Conservation (phyloP, 2,888 invertebrate genomes). For the Hymenopus coronatus region DNA sequence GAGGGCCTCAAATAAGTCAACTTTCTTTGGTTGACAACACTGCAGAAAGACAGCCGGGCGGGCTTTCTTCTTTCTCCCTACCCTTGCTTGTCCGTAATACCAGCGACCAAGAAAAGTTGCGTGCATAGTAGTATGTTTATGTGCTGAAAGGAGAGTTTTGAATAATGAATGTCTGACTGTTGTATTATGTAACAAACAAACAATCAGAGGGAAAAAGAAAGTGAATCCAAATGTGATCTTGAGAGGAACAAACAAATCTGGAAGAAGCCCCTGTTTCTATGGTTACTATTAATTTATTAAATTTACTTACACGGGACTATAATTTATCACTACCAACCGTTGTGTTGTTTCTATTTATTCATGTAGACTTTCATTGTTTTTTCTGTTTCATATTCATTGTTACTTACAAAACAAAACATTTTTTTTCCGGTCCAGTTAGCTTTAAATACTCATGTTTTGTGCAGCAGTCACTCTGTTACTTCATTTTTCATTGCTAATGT, state of each 20-base stretch:
- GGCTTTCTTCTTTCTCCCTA: too few relatives aligned
- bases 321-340: background rate
- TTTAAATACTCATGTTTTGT: background rate
- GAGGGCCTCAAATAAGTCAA: too few relatives aligned
- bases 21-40: too few relatives aligned
- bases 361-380: too few relatives aligned
- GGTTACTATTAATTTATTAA: too few relatives aligned
- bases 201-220: background rate
- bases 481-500: background rate
- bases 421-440: background rate
- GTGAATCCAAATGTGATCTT: background rate
- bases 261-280: too few relatives aligned
- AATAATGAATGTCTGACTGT: too few relatives aligned
- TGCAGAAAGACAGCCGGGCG: too few relatives aligned
- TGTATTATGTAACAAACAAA: background rate
- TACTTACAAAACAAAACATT: background rate
- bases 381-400: background rate
- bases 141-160: too few relatives aligned
- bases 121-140: too few relatives aligned
- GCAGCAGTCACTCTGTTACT: background rate
- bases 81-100: too few relatives aligned
- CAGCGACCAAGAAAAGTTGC: too few relatives aligned
- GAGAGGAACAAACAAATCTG: background rate
- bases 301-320: background rate
- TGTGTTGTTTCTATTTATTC: background rate